Conservation (phyloP, 2,113 vertebrate species). For the Calyptommatus sinebrachiatus region DNA sequence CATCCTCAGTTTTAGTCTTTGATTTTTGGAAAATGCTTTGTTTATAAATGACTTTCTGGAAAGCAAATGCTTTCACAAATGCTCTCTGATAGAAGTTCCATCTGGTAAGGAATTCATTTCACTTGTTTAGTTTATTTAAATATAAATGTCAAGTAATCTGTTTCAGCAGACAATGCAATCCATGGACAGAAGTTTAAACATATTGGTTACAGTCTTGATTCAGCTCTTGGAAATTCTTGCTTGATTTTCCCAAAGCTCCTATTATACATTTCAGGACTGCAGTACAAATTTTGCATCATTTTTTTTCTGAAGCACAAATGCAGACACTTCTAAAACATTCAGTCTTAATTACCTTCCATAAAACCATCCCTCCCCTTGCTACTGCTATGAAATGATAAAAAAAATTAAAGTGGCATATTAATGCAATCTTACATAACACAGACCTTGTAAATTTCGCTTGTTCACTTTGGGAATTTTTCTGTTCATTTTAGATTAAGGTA, state of each 20-base stretch:
- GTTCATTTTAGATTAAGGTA: too few relatives aligned
- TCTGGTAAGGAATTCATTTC: neutral
- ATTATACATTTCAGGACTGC: neutral
- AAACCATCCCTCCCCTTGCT: neutral
- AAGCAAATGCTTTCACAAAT: too few relatives aligned
- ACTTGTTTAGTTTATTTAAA: neutral
- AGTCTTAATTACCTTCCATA: neutral
- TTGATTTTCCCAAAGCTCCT: neutral
- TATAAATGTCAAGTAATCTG: neutral
- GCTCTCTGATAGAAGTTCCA: neutral
- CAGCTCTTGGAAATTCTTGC: neutral
- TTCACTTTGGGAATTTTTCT: too few relatives aligned
- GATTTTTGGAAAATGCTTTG: neutral
- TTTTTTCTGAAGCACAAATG: neutral
- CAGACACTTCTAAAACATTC: neutral
- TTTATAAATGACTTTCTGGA: neutral
- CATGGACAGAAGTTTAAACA: neutral
- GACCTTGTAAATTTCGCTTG: neutral
- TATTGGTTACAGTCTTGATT: neutral
- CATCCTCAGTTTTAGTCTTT: neutral
- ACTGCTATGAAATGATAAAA: neutral
- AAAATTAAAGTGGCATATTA: neutral
- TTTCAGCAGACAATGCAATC: neutral
- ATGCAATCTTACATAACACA: neutral
- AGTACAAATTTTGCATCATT: neutral